Evolutionary conservation across 2,888 invertebrate species (phyloP), one percentile per base, ranked within the genome.

Genomic region (Dascillus cervinus): DNA sequence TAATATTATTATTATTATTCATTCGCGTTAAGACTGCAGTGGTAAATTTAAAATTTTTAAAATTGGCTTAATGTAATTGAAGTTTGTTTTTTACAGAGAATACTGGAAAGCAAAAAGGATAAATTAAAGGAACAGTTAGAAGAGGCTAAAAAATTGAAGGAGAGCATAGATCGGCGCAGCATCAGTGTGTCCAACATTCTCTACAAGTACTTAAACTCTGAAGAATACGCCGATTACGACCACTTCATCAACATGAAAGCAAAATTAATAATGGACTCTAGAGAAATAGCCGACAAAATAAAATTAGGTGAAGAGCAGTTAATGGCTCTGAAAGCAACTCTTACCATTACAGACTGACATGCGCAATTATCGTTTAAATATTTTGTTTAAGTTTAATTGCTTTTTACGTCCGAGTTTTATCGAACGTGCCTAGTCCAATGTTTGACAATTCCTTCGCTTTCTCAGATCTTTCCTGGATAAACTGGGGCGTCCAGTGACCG

Each of bases 171-270:
- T 63, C 73, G 79, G 26, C 75, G 88, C 17, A 81, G 83, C 52
- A 66, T 73, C 21, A 78, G 75, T 58, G 80, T 89, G 22, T 75
- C 79, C 26, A 71, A 71, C 37, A 76, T 83, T 41, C 67, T 89
- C 38, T 72, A 75, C 44, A 79, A 81, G 58, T 79, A 82, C 61
- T 70, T 88, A 48, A 74, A 72, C 46, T 68, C 74, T 26, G 82
- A 83, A 37, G 81, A 85, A 55, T 81, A 77, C 55, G 77, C 79
- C 21, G 85, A 87, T 57, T 89, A 86, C 58, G 79, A 82, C 52
- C 83, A 84, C 58, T 89, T 85, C 65, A 81, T 88, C 50, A 82
- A 82, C 58, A 87, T 84, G 82, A 89, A 88, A 66, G 82, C 85
- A 15, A 86, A 85, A 64, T 67, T 89, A 43, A 79, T 85, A 50